Percentiles rank a stretch among this genome's conserved stretches.
Conservation (phyloP, 2,113 vertebrate species). For the Periophthalmus modestus region DNA sequence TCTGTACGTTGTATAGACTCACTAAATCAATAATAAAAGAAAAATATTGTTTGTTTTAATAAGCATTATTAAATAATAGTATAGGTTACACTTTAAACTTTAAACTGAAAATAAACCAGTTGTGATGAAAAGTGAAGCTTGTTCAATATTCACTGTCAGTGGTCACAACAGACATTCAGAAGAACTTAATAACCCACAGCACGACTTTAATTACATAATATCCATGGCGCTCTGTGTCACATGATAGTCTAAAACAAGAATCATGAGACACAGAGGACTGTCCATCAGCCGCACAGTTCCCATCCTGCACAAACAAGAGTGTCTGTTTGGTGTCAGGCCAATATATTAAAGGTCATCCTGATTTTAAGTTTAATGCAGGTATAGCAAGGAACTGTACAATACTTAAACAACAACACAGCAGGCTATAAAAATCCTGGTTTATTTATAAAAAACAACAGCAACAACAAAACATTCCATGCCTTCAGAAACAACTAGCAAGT, state of each 20-base stretch:
- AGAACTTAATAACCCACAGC: slow-evolving; percentile 63
- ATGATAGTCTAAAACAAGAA: slow-evolving; percentile 68
- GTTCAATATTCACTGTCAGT: background rate
- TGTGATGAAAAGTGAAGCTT: background rate
- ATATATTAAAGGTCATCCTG: background rate
- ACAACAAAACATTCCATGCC: background rate
- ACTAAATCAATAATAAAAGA: too few species aligned
- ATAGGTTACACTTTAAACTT: too few species aligned
- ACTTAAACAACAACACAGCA: background rate
- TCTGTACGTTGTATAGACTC: too few species aligned
- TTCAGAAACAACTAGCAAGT: background rate
- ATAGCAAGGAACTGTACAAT: background rate
- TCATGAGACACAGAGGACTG: slow-evolving; percentile 65
- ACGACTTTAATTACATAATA: slow-evolving; percentile 72
- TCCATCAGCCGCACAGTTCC: slow-evolving; percentile 26
- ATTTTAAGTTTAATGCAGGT: background rate
- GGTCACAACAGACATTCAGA: slow-evolving; percentile 50
- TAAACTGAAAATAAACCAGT: slow-evolving; percentile 5
- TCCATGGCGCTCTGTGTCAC: slow-evolving; percentile 60
- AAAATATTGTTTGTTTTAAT: too few species aligned
- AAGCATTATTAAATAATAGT: too few species aligned
- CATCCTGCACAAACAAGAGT: slow-evolving; percentile 24
- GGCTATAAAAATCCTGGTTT: background rate
- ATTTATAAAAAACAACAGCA: too few species aligned
- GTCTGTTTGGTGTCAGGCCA: background rate